Base-by-base conservation (phyloP, 2,888 invertebrate species). In the Pycnomerus fuliginosus region DNA sequence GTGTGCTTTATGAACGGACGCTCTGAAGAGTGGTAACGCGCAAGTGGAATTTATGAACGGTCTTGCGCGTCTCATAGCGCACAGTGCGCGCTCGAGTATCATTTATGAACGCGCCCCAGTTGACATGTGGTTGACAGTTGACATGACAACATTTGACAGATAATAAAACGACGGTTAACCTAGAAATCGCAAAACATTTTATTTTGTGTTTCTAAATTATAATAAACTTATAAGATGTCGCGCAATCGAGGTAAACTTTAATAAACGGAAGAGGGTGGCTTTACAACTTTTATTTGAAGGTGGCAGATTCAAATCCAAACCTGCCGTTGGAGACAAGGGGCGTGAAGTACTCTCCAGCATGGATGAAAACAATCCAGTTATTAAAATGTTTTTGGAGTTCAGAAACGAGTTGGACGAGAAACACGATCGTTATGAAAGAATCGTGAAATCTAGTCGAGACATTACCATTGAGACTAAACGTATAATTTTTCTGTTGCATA, bases 381-480 rank as follows among this genome's bases (percentile, higher is more conserved):
- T 84, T 20, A 73, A 78, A 43, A 77, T 80, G 66, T 89, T 89
- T 67, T 77, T 76, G 53, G 67, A 70, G n/a, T 86, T 81, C 59
- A 77, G 84, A 0, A 44, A 62, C 0, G 82, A 84, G 61, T 69
- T 94, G 22, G 90, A 89, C 57, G 76, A 76, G 1, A 85, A 87
- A 52, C 88, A 94, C 60, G 92, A 94, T 68, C 81, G 87, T 48
- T 81, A 87, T 60, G 94, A 94, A 66, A 75, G 89, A 28, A 79
- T 94, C 16, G 81, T 92, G 0, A 92, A 93, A 72, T 68, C 86
- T 0, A 82, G 87, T 48, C 76, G 92, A 15, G 93, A 92, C 64
- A 80, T 92, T 12, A 92, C 91, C 0, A 90, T 92, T 53, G 91
- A 93, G 64, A 90, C 92, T 70, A 95, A 95, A 67, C 75, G 92